Evolutionary conservation across 2,888 invertebrate species (phyloP).

Genomic region (Pristionchus exspectatus): DNA sequence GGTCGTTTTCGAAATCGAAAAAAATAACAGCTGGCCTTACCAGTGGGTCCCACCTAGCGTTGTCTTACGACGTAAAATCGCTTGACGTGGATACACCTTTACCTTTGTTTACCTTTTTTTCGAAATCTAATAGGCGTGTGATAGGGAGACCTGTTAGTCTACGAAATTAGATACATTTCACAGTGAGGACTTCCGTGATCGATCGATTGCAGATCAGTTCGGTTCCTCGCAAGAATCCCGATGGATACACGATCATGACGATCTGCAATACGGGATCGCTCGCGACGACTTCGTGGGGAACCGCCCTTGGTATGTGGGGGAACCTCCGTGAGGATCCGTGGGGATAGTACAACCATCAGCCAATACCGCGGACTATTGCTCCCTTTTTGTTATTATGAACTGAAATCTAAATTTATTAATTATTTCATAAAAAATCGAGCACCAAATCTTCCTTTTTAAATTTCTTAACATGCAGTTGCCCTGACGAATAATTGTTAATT

Average conservation of each 20-base stretch:
- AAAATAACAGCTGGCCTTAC: too few relatives aligned
- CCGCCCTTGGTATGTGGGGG: slow-evolving; percentile 87
- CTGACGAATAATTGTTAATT: too few relatives aligned
- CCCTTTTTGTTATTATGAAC: neutral
- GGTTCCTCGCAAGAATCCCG: neutral
- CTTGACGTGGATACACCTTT: too few relatives aligned
- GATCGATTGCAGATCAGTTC: slow-evolving; percentile 22
- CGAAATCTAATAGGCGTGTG: neutral
- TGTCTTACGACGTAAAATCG: too few relatives aligned
- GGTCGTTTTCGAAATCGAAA: neutral
- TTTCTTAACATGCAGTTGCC: too few relatives aligned
- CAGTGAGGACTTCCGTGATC: neutral
- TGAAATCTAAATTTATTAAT: neutral
- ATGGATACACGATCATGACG: slow-evolving; percentile 85
- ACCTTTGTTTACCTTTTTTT: too few relatives aligned
- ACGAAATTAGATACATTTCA: neutral
- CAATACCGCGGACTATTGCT: too few relatives aligned
- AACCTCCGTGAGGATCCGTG: too few relatives aligned
- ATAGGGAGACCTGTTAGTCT: too few relatives aligned
- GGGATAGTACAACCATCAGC: too few relatives aligned
- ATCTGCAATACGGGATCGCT: slow-evolving; percentile 99
- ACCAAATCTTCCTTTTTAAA: too few relatives aligned
- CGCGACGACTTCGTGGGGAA: slow-evolving; percentile 97
- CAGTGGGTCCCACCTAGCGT: too few relatives aligned
- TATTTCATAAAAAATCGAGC: neutral